phyloP scores from a whole-genome alignment of 2,797 vertebrate species.

The Serranus cabrilla region DNA sequence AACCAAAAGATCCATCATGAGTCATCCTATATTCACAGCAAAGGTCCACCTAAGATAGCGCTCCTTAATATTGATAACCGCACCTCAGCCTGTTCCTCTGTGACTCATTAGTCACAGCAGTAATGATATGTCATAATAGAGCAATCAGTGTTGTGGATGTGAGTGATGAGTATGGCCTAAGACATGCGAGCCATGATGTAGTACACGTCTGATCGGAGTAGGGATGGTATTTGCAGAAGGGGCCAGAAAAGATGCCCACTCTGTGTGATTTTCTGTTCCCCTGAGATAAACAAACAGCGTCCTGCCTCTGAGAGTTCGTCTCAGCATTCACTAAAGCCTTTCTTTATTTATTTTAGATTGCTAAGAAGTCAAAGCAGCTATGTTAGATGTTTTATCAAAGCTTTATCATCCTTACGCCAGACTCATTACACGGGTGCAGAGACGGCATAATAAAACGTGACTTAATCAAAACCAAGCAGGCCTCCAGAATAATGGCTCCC shows the following conservation, averaged over 20 bases:
- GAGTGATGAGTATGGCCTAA: conserved; percentile 53
- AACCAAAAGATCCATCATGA: conserved; percentile 72
- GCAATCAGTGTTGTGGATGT: conserved; percentile 59
- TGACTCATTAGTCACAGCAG: conserved; percentile 70
- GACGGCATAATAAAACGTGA: conserved; percentile 86
- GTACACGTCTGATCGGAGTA: conserved; percentile 11
- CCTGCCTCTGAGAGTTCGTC: conserved; percentile 42
- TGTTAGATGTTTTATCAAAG: conserved; percentile 86
- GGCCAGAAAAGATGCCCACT: conserved; percentile 11
- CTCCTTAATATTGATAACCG: conserved; percentile 71
- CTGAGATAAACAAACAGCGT: conserved; percentile 52
- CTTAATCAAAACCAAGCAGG: conserved; percentile 87
- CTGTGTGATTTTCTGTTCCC: conserved; percentile 6
- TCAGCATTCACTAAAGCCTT: conserved; percentile 53
- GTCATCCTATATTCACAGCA: conserved; percentile 59
- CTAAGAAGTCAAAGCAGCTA: conserved; percentile 86
- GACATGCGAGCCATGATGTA: conserved; percentile 35
- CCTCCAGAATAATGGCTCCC: conserved; percentile 84
- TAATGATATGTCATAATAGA: conserved; percentile 76
- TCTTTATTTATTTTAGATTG: conserved; percentile 81
- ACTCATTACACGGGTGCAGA: conserved; percentile 84
- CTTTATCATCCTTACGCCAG: conserved; percentile 87
- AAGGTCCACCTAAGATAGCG: conserved; percentile 59
- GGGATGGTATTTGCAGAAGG: conserved; percentile 46
- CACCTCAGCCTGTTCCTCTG: conserved; percentile 55